Percentiles rank a stretch among this genome's conserved stretches.
Evolutionary conservation across 2,113 vertebrate genomes (phyloP).

Genomic region (Strix aluco): DNA sequence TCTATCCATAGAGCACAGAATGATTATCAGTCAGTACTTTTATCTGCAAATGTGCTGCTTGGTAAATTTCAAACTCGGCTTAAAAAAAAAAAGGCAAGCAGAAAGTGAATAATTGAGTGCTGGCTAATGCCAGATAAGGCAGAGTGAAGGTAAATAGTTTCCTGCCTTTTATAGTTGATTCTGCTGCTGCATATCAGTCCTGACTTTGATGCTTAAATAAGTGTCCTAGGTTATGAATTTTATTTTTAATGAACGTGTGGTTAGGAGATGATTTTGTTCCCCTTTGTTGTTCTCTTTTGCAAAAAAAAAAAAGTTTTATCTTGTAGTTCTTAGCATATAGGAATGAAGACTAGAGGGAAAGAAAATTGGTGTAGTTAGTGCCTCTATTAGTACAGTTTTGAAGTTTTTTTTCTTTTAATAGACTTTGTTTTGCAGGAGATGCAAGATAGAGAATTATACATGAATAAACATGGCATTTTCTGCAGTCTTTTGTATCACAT

Average conservation of each 20-base stretch:
- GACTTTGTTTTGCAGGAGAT: neutral
- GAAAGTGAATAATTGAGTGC: neutral
- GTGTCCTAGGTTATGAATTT: neutral
- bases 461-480: neutral
- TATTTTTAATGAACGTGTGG: neutral
- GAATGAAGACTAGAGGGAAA: neutral
- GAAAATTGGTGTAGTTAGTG: neutral
- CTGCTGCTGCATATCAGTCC: neutral
- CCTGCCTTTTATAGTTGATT: neutral
- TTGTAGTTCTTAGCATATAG: neutral
- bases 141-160: constrained; percentile 13
- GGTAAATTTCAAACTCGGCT: neutral
- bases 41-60: constrained; percentile 4
- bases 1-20: neutral
- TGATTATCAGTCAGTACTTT: neutral
- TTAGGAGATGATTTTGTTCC: constrained; percentile 4
- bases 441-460: neutral
- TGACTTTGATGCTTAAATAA: neutral
- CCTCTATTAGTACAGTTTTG: neutral
- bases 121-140: constrained; percentile 12
- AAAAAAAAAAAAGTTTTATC: neutral
- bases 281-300: neutral
- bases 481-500: neutral
- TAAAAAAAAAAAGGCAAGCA: neutral
- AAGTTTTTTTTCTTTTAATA: neutral